These are phyloP conservation scores for Lacerta viridis DNA, from an alignment of 2,797 vertebrate genomes.

Conservation along the genomic window DNA sequence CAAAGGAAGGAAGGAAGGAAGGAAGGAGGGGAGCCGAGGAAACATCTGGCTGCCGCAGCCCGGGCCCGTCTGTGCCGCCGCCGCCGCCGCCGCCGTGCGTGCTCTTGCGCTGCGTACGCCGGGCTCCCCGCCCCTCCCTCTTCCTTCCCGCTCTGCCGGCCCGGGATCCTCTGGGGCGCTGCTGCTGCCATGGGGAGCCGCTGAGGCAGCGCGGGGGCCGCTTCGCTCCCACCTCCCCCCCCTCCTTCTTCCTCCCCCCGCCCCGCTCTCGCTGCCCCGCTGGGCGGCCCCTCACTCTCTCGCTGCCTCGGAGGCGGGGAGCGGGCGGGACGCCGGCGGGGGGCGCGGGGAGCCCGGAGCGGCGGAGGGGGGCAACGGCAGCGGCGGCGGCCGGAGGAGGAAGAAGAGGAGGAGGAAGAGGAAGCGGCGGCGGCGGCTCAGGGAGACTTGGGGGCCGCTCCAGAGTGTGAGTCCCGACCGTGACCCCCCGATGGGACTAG, in stretches of 20 bases:
- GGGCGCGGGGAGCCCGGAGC: conserved; percentile 66
- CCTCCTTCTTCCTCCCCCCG: conserved; percentile 57
- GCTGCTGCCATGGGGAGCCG: conserved; percentile 75
- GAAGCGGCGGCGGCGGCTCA: conserved; percentile 65
- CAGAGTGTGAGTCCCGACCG: conserved; percentile 76
- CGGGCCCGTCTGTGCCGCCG: conserved; percentile 86
- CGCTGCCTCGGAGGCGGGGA: conserved; percentile 68
- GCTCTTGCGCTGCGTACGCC: conserved; percentile 51
- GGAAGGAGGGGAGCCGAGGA: conserved; percentile 70
- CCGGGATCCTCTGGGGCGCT: conserved; percentile 77
- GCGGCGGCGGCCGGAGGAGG: conserved; percentile 63
- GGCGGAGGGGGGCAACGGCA: conserved; percentile 59
- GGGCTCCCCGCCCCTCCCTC: conserved; percentile 36
- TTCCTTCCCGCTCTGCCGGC: conserved; percentile 65
- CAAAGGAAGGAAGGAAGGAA: conserved; percentile 58
- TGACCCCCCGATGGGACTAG: conserved; percentile 25
- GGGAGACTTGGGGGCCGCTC: conserved; percentile 79
- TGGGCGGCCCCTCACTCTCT: conserved; percentile 53
- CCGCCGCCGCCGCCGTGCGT: conserved; percentile 53
- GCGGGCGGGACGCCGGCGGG: conserved; percentile 71
- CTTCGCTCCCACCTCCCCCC: conserved; percentile 71
- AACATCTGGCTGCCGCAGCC: conserved; percentile 97
- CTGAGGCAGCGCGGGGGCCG: conserved; percentile 72
- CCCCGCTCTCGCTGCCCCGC: conserved; percentile 67
- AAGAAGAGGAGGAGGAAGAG: conserved; percentile 70